These are phyloP conservation scores for Cyprinodon variegatus DNA, from an alignment of 2,113 vertebrate genomes.

Conservation along the genomic window DNA sequence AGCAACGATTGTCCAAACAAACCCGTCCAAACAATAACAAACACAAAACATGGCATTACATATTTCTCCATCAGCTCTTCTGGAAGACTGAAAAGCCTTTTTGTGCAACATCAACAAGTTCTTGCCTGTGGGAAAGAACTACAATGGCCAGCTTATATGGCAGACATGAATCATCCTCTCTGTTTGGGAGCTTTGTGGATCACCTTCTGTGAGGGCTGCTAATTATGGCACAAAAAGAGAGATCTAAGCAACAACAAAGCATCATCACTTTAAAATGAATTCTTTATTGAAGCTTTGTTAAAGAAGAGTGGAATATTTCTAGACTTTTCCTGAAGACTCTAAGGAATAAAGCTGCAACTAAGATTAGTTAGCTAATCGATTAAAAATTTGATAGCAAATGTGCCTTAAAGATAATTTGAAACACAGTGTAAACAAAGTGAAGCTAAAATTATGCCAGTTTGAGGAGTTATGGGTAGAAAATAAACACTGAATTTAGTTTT, in stretches of 20 bases:
- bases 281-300: background rate
- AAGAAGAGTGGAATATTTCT: background rate
- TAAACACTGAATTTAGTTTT: too few species aligned
- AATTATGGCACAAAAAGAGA: constrained; percentile 6
- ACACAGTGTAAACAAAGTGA: too few species aligned
- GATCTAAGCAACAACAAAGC: constrained; percentile 22
- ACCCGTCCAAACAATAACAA: background rate
- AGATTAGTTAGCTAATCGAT: too few species aligned
- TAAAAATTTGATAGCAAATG: too few species aligned
- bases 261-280: constrained; percentile 22
- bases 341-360: too few species aligned
- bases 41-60: constrained; percentile 22
- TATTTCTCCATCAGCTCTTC: constrained; percentile 21
- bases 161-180: constrained; percentile 70
- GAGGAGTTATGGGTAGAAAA: too few species aligned
- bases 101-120: constrained; percentile 51
- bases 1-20: background rate
- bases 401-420: too few species aligned
- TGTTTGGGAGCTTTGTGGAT: constrained; percentile 56
- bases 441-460: too few species aligned
- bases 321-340: background rate
- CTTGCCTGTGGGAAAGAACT: constrained; percentile 33
- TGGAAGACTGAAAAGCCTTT: constrained; percentile 33
- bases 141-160: constrained; percentile 64
- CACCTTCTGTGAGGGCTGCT: constrained; percentile 26